Base-by-base conservation (phyloP, 2,797 vertebrate genomes). In the Dryobates pubescens region DNA sequence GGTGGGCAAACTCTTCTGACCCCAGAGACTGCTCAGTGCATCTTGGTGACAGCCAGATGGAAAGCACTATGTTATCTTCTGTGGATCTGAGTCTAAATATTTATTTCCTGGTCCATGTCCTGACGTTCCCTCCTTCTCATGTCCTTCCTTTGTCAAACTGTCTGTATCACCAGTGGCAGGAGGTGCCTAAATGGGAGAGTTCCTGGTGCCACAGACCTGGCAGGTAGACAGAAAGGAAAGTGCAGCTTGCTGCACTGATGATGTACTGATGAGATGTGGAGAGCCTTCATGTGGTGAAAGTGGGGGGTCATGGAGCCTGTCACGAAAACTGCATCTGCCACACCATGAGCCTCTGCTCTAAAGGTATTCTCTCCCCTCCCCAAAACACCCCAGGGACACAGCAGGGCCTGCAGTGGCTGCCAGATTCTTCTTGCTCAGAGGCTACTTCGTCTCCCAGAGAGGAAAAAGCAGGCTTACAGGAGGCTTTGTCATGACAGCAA, bases 191-290 rank as follows among this genome's bases (percentile, higher is more conserved):
- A 67, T 1, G 5, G 49, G 49, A 88, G 27, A 17, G 22, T 10
- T 26, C 20, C 30, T 59, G 34, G 54, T 89, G 30, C 13, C 70
- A 45, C 61, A 45, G 32, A 63, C 9, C 30, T 5, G 4, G 24
- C 26, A 82, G 62, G 47, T 2, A 5, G 29, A 32, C 78, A 80
- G 72, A 54, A 76, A 53, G 11, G 27, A 34, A 45, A 62, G 51
- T 4, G 22, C 3, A 15, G 47, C 61, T 93, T 72, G 41, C 61
- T 72, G 23, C 13, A n/a, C n/a, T n/a, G n/a, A n/a, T n/a, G n/a
- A n/a, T n/a, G 45, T 36, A 41, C 13, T 1, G 1, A 27, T 0
- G 5, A 67, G 57, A 17, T 0, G 0, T 14, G 45, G 17, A 70
- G 53, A 61, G 30, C 53, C 41, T 83, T 65, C 43, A 18, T 38